Base-by-base conservation (phyloP, 23 tunicate species). In the Ascidia mentula region DNA sequence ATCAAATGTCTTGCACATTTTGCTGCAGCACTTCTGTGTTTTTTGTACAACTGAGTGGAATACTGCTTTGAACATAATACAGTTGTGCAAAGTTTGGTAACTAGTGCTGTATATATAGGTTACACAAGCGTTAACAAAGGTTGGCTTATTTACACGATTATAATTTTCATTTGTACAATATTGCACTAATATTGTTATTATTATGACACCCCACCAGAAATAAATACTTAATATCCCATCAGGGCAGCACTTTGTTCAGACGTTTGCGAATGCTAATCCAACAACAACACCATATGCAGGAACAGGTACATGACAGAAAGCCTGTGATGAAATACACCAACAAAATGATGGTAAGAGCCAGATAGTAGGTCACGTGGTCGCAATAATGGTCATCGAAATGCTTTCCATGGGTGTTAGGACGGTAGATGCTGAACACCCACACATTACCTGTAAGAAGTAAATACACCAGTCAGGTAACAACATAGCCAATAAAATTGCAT, bases 391-490 rank as follows among this genome's bases (percentile, higher is more conserved):
- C 75, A 28, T 6, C 34, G 24, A 26, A n/a, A 15, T 18, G 6
- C 38, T 6, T 36, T 9, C 12, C 75, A 72, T 3, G 2, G 24
- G 75, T 72, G 40, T 34, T 36, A 18, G 38, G 40, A 2, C 24
- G 24, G 75, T 34, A 72, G 34, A 36, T 36, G 3, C 75, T 36
- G 40, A 72, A 72, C 38, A 72, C 75, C 75, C 75, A 72, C 40
- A 72, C 75, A 36, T 72, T 72, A 4, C 75, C 75, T 72, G 75
- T 69, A 12, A 69, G 24, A 34, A 53, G 1, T n/a, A n/a, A n/a
- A n/a, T n/a, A n/a, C n/a, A n/a, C n/a, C n/a, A n/a, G n/a, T n/a
- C n/a, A n/a, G n/a, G n/a, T n/a, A n/a, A n/a, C n/a, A n/a, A n/a
- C n/a, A n/a, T n/a, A n/a, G n/a, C n/a, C n/a, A n/a, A n/a, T n/a